Percentiles rank a stretch among this genome's conserved stretches.
phyloP scores from a whole-genome alignment of 2,888 invertebrate genomes.

The Deroplatys truncata region DNA sequence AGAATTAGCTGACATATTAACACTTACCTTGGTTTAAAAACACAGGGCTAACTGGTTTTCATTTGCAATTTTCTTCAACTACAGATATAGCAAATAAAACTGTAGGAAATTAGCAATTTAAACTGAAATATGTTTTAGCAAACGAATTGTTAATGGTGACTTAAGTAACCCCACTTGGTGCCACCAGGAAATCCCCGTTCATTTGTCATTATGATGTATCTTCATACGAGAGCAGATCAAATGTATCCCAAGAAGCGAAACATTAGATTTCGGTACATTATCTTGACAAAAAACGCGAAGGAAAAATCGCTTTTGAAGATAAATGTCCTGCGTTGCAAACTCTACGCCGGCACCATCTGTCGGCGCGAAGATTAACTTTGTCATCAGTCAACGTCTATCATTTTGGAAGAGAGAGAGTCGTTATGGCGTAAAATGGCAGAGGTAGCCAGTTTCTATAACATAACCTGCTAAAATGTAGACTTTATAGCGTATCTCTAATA shows the following conservation, averaged over 20 bases:
- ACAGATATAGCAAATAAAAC: too few species aligned
- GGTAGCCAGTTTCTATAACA: not conserved
- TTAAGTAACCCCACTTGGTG: not conserved
- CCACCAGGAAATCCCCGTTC: not conserved
- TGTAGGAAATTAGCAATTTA: too few species aligned
- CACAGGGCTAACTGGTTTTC: too few species aligned
- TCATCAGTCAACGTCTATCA: not conserved
- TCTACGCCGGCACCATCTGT: not conserved
- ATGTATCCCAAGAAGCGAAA: not conserved
- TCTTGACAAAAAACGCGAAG: not conserved
- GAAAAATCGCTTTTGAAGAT: not conserved
- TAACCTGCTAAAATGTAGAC: too few species aligned
- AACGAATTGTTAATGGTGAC: too few species aligned
- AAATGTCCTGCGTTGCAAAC: not conserved
- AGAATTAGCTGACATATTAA: too few species aligned
- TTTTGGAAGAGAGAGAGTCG: not conserved
- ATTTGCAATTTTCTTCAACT: too few species aligned
- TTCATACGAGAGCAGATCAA: not conserved
- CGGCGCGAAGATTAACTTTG: not conserved
- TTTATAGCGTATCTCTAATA: too few species aligned
- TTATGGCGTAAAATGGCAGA: not conserved
- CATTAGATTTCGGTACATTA: not conserved
- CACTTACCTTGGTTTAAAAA: too few species aligned
- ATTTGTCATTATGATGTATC: not conserved
- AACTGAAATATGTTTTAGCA: too few species aligned